A percentile compares a stretch with the other conserved stretches of the same genome.
phyloP scores from a whole-genome alignment of 2,797 vertebrate genomes.

The Geotrypetes seraphini region DNA sequence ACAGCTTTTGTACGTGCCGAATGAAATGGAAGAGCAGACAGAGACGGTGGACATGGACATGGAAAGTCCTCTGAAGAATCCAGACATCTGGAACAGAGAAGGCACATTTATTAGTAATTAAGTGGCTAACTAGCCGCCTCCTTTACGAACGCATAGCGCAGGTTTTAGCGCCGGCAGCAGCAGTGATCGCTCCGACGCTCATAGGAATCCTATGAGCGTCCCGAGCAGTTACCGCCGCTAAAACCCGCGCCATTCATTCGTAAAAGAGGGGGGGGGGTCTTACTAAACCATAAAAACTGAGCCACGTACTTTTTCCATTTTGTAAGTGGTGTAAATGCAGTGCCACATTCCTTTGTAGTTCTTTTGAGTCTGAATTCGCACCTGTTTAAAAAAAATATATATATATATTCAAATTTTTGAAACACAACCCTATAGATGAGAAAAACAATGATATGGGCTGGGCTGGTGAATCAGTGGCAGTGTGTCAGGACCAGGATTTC shows the following conservation, averaged over 20 bases:
- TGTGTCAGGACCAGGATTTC: too few species aligned
- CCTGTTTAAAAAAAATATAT: slow-evolving; percentile 49
- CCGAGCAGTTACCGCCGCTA: too few species aligned
- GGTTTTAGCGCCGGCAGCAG: too few species aligned
- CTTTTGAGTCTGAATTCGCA: slow-evolving; percentile 80
- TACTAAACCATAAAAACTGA: not conserved
- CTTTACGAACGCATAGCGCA: too few species aligned
- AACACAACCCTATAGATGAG: not conserved
- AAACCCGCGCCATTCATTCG: too few species aligned
- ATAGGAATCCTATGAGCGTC: too few species aligned
- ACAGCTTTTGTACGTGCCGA: slow-evolving; percentile 73
- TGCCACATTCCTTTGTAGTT: slow-evolving; percentile 73
- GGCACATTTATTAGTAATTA: not conserved
- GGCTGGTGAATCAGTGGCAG: too few species aligned
- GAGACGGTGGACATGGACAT: slow-evolving; percentile 65
- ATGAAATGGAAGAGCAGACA: slow-evolving; percentile 71
- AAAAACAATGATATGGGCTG: not conserved
- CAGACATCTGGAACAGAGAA: slow-evolving; percentile 48
- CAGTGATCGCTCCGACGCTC: too few species aligned
- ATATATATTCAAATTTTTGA: not conserved
- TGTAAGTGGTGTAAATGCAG: slow-evolving; percentile 59
- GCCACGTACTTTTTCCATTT: slow-evolving; percentile 65
- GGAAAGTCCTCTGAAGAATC: slow-evolving; percentile 82
- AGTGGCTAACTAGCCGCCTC: too few species aligned
- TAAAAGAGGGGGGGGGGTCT: too few species aligned